Conservation (phyloP, 2,888 invertebrate species). For the Tinea trinotella region DNA sequence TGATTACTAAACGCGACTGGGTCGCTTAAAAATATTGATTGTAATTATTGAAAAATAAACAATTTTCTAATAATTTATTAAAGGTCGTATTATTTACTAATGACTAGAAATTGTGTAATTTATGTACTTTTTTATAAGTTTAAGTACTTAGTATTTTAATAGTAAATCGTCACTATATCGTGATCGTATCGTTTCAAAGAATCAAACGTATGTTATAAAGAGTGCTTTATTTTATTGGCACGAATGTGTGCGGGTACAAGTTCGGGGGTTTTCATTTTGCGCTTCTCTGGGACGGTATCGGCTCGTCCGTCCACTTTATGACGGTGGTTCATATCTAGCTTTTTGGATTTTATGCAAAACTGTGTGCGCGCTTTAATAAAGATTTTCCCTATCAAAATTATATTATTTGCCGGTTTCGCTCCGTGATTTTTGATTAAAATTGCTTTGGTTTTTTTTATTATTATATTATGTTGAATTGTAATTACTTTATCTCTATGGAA, state of each 20-base stretch:
- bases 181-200: neutral
- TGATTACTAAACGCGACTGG: too few species aligned
- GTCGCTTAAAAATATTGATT: too few species aligned
- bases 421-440: neutral
- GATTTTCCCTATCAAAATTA: constrained; percentile 17
- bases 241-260: constrained; percentile 19
- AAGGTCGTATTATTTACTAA: too few species aligned
- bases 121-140: too few species aligned
- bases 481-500: too few species aligned
- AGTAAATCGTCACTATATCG: constrained; percentile 1
- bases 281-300: constrained; percentile 19
- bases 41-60: too few species aligned
- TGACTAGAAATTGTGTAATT: too few species aligned
- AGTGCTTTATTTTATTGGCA: constrained; percentile 12
- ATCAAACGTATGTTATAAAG: constrained; percentile 7
- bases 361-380: constrained; percentile 16
- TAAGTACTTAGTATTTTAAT: too few species aligned
- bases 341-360: constrained; percentile 17
- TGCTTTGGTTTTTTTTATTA: too few species aligned
- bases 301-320: constrained; percentile 20
- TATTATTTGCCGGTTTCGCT: constrained; percentile 7
- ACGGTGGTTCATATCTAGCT: constrained; percentile 18
- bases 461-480: neutral
- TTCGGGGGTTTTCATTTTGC: constrained; percentile 20
- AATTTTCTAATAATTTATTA: too few species aligned